Evolutionary conservation across 2,888 invertebrate species (phyloP).

Genomic region (Drosophila paracracens): DNA sequence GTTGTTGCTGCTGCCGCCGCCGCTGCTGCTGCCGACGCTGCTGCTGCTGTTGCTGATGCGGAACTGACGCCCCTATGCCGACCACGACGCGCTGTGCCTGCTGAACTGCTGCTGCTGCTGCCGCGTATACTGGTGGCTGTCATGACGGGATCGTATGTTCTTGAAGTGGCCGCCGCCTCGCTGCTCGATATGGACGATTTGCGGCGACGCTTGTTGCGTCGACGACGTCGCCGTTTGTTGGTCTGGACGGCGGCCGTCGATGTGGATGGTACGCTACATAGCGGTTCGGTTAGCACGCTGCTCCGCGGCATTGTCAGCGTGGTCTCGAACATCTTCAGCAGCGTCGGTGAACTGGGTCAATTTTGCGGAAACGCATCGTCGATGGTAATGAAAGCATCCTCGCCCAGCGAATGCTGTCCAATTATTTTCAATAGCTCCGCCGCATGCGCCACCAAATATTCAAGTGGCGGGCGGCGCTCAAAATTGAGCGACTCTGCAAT

Average conservation of each 20-base stretch:
- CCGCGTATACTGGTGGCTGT: constrained; percentile 54
- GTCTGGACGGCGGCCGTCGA: constrained; percentile 68
- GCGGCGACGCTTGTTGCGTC: constrained; percentile 66
- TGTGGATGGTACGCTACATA: constrained; percentile 71
- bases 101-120: constrained; percentile 10
- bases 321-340: constrained; percentile 81
- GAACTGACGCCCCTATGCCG: constrained; percentile 43
- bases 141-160: constrained; percentile 69
- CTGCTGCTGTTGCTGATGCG: constrained; percentile 38
- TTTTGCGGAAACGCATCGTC: constrained; percentile 89
- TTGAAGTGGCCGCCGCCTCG: constrained; percentile 51
- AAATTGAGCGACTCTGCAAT: constrained; percentile 94
- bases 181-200: constrained; percentile 64
- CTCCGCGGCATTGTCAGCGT: constrained; percentile 75
- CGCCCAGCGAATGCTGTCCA: constrained; percentile 95
- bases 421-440: constrained; percentile 95
- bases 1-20: constrained; percentile 3
- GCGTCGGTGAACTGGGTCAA: constrained; percentile 84
- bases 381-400: constrained; percentile 97
- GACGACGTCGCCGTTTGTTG: constrained; percentile 67
- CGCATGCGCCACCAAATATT: constrained; percentile 96
- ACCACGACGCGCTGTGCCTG: constrained; percentile 62
- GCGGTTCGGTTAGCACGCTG: constrained; percentile 69
- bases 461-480: constrained; percentile 95
- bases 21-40: constrained; percentile 35